A percentile compares a stretch with the other conserved stretches of the same genome.
These are phyloP conservation scores for Dyspetes luteomarginatus DNA, from an alignment of 2,888 invertebrate genomes.

Conservation along the genomic window DNA sequence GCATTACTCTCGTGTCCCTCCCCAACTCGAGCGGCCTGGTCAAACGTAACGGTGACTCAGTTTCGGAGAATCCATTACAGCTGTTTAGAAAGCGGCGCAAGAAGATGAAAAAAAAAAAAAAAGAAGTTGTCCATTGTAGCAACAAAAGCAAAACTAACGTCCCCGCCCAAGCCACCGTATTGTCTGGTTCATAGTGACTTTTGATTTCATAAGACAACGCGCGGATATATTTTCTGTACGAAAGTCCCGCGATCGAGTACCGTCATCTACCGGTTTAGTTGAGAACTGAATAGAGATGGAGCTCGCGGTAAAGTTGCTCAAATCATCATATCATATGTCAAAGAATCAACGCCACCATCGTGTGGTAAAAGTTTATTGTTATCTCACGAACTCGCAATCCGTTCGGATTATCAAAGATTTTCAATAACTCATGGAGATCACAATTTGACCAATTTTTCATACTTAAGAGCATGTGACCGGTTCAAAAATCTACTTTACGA, in stretches of 20 bases:
- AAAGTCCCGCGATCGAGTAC: neutral
- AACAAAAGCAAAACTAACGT: conserved; percentile 54
- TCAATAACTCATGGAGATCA: too few relatives aligned
- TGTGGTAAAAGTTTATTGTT: neutral
- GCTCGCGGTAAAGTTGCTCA: neutral
- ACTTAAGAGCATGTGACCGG: too few relatives aligned
- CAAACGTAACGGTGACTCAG: conserved; percentile 68
- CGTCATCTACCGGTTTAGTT: conserved; percentile 1
- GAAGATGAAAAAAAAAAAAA: conserved; percentile 51
- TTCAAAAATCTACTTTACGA: too few relatives aligned
- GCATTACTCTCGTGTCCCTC: neutral
- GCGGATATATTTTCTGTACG: neutral
- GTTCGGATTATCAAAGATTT: too few relatives aligned
- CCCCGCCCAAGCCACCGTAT: conserved; percentile 51
- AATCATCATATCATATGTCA: neutral
- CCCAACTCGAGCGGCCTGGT: conserved; percentile 43
- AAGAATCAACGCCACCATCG: neutral
- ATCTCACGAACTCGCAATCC: neutral
- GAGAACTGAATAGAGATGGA: neutral
- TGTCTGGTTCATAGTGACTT: conserved; percentile 54
- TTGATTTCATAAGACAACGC: conserved; percentile 55
- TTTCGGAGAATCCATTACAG: conserved; percentile 71
- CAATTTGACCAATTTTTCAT: too few relatives aligned
- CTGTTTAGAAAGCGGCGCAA: conserved; percentile 67
- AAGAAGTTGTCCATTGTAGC: conserved; percentile 52